Percentiles rank a stretch among this genome's conserved stretches.
Evolutionary conservation across 2,113 vertebrate genomes (phyloP).

Genomic region (Falco punctatus): DNA sequence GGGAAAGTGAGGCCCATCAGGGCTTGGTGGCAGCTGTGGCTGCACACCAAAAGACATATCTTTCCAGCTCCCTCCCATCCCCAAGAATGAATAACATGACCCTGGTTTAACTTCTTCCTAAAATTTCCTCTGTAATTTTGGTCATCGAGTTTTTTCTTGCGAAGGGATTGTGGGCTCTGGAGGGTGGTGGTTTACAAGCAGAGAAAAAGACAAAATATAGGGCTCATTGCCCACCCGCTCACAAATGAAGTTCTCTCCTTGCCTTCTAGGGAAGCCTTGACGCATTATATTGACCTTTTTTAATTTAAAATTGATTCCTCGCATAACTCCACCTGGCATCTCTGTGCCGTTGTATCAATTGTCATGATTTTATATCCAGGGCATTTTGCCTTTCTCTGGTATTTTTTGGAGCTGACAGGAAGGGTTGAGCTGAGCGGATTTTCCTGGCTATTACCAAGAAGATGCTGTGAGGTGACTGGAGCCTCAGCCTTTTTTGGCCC

Average conservation of each 20-base stretch:
- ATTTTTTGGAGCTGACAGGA: not conserved
- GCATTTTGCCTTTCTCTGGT: not conserved
- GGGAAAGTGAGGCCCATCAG: not conserved
- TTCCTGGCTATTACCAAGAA: not conserved
- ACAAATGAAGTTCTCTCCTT: not conserved
- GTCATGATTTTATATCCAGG: not conserved
- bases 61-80: not conserved
- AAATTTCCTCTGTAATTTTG: not conserved
- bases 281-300: conserved; percentile 17
- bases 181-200: accelerated
- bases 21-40: not conserved
- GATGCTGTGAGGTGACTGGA: not conserved
- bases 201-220: not conserved
- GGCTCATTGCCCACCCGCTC: not conserved
- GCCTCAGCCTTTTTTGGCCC: not conserved
- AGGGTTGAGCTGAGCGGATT: accelerated
- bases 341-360: accelerated
- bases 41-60: not conserved
- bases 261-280: not conserved
- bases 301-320: conserved; percentile 45
- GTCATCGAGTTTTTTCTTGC: not conserved
- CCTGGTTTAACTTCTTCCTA: accelerated
- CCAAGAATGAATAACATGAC: accelerated
- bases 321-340: not conserved
- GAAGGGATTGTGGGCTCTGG: not conserved